Evolutionary conservation across 2,888 invertebrate genomes (phyloP).

Genomic region (Keiferia lycopersicella): DNA sequence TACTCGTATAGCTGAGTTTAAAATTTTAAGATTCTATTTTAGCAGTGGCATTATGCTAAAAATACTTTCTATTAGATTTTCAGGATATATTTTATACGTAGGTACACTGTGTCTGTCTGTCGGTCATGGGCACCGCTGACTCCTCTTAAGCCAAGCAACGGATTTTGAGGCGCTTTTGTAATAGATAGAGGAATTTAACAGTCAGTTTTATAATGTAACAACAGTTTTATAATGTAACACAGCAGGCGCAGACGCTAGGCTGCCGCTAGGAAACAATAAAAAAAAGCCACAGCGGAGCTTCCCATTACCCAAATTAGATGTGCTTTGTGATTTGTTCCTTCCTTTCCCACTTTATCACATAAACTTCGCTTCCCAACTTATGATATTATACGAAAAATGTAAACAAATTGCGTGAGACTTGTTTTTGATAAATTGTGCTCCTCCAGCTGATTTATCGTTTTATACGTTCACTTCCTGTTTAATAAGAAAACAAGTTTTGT

Average conservation of each 20-base stretch:
- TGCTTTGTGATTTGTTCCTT: slow-evolving; percentile 9
- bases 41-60: too few relatives aligned
- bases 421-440: neutral
- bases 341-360: neutral
- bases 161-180: too few relatives aligned
- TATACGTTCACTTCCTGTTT: neutral
- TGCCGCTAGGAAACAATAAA: neutral
- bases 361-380: slow-evolving; percentile 5
- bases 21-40: neutral
- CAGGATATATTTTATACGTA: too few relatives aligned
- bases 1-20: neutral
- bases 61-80: too few relatives aligned
- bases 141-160: too few relatives aligned
- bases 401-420: neutral
- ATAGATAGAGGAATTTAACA: too few relatives aligned
- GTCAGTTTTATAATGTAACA: too few relatives aligned
- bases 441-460: neutral
- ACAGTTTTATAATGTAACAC: too few relatives aligned
- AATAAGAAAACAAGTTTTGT: neutral
- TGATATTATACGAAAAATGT: neutral
- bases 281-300: neutral
- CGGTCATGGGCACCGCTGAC: too few relatives aligned
- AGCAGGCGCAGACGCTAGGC: too few relatives aligned
- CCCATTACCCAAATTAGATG: slow-evolving; percentile 1
- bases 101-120: too few relatives aligned